Base-by-base conservation (phyloP, 2,113 vertebrate genomes). In the Coregonus clupeaformis region DNA sequence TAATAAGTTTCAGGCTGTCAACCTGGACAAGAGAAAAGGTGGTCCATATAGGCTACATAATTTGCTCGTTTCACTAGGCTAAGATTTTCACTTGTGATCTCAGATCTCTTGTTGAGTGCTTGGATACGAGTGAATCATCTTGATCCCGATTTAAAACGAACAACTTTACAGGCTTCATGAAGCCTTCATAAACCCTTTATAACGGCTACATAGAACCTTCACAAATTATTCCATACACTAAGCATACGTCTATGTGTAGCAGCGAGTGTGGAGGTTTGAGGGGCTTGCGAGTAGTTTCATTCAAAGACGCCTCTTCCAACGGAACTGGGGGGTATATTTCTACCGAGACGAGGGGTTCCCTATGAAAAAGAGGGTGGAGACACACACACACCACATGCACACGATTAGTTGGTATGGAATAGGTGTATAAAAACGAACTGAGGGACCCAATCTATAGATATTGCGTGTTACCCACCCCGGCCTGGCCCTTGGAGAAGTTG, bases 401-500 rank as follows among this genome's bases (percentile, higher is more conserved):
- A 75, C 27, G 16, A 42, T 22, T 68, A 45, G 11, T 69, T 47
- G 36, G 32, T 11, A 1, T 73, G 30, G 3, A 2, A 42, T 7
- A 1, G 27, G 27, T 67, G 32, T 60, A n/a, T 11, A 25, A 70
- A 29, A 4, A 42, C 36, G 0, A 42, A 42, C 9, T 11, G 7
- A 42, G 36, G 9, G 36, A 42, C 36, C 32, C 36, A 2, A 25
- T 65, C 25, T 29, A 30, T 16, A 32, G 16, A 67, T 42, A n/a
- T 20, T 5, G 25, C 2, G 22, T 29, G 30, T 11, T 12, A 94
- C 95, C 83, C 82, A 98, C 96, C 89, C 92, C 94, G 36, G 94
- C 88, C 59, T 90, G 94, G 65, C 94, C 90, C 93, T 94, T 97
- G 64, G 94, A 96, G 72, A 97, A 98, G 93, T 98, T 99, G 68